Evolutionary conservation across 2,113 vertebrate species (phyloP), one percentile per base, ranked within the genome.

Genomic region (Macaca mulatta): DNA sequence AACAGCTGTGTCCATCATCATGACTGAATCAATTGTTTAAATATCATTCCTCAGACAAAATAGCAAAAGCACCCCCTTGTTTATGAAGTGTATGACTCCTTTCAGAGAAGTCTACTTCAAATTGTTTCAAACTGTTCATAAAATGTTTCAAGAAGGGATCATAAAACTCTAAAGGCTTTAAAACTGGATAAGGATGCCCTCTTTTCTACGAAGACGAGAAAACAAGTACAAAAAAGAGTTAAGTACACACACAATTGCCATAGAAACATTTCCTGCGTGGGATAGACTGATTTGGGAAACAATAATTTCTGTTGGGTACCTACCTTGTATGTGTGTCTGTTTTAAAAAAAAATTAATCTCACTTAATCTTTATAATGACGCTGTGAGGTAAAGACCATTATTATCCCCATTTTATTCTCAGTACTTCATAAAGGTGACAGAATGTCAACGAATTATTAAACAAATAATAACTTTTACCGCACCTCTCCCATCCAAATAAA

Each of bases 11-110:
- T 45, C 22, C 52, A 87, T 74, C 91, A 94, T 67, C 17, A 11
- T 64, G 55, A 79, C 86, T 74, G 16, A 69, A 80, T 74, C 12
- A 52, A 70, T 55, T 72, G 12, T 72, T 90, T 96, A 94, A 96
- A 77, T 91, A 89, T 61, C 72, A 92, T 89, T 89, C 38, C 70
- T 64, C 38, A 97, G 59, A 96, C 38, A 79, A 90, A 90, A 79
- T 22, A 57, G 17, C 72, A 75, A 79, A 93, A 75, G 40, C 40
- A 43, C 9, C 20, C 77, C 8, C 67, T 85, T 45, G 10, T 85
- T 84, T 84, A 79, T 74, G 35, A 93, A 38, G 72, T 83, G 8
- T 40, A 67, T 38, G 79, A 88, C 48, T 89, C 88, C 64, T 77
- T 93, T 77, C 38, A 85, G 20, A 88, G 38, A 59, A 72, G 35